These are phyloP conservation scores for Pantala flavescens DNA, from an alignment of 1,140 invertebrate genomes.

Conservation along the genomic window DNA sequence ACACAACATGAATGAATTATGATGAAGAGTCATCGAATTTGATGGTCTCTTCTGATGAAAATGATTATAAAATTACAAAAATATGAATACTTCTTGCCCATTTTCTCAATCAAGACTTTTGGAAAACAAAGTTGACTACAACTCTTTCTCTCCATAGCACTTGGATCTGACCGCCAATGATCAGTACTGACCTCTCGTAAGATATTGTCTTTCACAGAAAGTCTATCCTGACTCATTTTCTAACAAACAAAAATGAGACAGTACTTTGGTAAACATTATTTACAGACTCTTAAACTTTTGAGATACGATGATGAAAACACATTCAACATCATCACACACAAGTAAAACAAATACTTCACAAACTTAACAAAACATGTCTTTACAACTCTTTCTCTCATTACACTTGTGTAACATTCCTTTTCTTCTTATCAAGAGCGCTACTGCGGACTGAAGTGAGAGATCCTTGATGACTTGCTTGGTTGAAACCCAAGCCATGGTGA, in stretches of 20 bases:
- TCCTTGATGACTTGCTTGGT: conserved; percentile 39
- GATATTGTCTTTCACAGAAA: not conserved
- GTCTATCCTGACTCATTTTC: not conserved
- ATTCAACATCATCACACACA: not conserved
- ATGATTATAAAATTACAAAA: too few species aligned
- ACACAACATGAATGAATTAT: too few species aligned
- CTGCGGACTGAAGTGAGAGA: conserved; percentile 44
- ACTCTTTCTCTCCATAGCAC: too few species aligned
- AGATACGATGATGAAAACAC: not conserved
- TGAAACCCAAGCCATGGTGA: conserved; percentile 35
- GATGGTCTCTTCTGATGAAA: too few species aligned
- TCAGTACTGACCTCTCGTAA: too few species aligned
- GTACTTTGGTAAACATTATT: not conserved
- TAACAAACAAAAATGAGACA: not conserved
- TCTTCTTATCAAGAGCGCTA: conserved; percentile 35
- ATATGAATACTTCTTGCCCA: too few species aligned
- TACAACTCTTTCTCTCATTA: conserved; percentile 27
- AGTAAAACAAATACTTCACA: not conserved
- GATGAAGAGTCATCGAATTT: too few species aligned
- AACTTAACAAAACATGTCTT: conserved; percentile 5
- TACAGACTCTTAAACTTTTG: not conserved
- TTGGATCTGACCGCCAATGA: too few species aligned
- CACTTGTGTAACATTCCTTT: conserved; percentile 46
- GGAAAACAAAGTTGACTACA: too few species aligned
- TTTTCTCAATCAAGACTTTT: too few species aligned